Evolutionary conservation across 1,140 invertebrate genomes (phyloP).

Genomic region (Periplaneta americana): DNA sequence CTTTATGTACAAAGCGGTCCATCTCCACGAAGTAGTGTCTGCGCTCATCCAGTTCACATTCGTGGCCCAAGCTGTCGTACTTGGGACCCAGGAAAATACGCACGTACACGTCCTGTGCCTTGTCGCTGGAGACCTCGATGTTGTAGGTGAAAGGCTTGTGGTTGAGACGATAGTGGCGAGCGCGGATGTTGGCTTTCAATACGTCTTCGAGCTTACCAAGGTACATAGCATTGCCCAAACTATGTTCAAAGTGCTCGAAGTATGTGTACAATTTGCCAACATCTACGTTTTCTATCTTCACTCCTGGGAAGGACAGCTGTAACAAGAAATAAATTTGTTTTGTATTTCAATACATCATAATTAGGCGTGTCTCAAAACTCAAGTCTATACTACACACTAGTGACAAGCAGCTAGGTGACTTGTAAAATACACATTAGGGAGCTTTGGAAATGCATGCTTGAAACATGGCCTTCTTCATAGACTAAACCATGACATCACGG

Average conservation of each 20-base stretch:
- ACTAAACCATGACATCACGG: too few relatives aligned
- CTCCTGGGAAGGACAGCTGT: constrained; percentile 49
- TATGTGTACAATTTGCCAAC: constrained; percentile 38
- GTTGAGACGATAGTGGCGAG: constrained; percentile 49
- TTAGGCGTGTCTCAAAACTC: too few relatives aligned
- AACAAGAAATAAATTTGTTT: not conserved
- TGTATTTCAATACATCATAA: too few relatives aligned
- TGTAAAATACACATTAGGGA: too few relatives aligned
- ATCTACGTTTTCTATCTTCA: constrained; percentile 54
- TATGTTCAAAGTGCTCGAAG: constrained; percentile 28
- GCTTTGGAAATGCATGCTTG: too few relatives aligned
- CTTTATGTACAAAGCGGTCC: constrained; percentile 37
- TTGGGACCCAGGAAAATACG: constrained; percentile 66
- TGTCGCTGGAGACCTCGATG: constrained; percentile 50
- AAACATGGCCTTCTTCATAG: too few relatives aligned
- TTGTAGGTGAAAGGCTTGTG: constrained; percentile 59
- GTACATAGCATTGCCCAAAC: constrained; percentile 26
- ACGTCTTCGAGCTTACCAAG: constrained; percentile 12
- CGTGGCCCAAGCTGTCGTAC: constrained; percentile 48
- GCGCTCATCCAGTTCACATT: constrained; percentile 40
- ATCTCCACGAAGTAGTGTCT: constrained; percentile 58
- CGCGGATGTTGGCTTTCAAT: constrained; percentile 58
- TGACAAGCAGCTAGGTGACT: too few relatives aligned
- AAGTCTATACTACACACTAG: too few relatives aligned
- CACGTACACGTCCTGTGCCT: constrained; percentile 45